Percentiles rank a stretch among this genome's conserved stretches.
phyloP scores from a whole-genome alignment of 2,113 vertebrate species.

The Macquaria australasica region DNA sequence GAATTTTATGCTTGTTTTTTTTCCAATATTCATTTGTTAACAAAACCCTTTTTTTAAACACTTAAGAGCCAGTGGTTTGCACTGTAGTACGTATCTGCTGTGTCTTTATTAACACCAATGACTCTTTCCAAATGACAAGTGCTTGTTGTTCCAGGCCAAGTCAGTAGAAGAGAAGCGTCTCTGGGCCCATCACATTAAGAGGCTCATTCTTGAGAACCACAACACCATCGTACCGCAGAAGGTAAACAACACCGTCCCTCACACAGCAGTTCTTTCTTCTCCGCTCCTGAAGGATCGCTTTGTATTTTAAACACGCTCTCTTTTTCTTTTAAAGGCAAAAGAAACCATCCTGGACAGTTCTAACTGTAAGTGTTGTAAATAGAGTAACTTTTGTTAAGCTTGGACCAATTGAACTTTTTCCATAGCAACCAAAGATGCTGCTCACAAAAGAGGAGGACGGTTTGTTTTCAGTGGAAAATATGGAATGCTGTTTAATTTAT shows the following conservation, averaged over 20 bases:
- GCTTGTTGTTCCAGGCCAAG: constrained; percentile 86
- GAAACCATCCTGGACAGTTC: constrained; percentile 93
- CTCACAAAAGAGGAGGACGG: constrained; percentile 11
- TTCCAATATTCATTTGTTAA: neutral
- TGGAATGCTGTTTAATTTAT: constrained; percentile 26
- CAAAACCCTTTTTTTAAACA: neutral
- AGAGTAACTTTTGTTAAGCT: neutral
- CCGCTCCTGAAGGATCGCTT: neutral
- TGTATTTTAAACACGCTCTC: neutral
- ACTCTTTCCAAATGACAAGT: constrained; percentile 28
- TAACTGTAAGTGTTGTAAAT: constrained; percentile 88
- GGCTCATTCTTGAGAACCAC: constrained; percentile 97
- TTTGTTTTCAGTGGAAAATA: constrained; percentile 42
- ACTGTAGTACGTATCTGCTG: neutral
- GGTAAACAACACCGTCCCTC: constrained; percentile 75
- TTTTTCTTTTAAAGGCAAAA: constrained; percentile 87
- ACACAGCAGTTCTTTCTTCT: neutral
- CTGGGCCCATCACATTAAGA: constrained; percentile 97
- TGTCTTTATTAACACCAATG: neutral
- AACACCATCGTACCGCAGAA: constrained; percentile 93
- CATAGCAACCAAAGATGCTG: constrained; percentile 46
- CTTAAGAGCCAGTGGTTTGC: neutral
- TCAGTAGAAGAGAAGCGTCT: constrained; percentile 92
- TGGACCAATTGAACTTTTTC: constrained; percentile 32
- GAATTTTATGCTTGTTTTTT: neutral